These are phyloP conservation scores for Telmatochromis brachygnathus DNA, from an alignment of 2,113 vertebrate genomes.

Conservation along the genomic window DNA sequence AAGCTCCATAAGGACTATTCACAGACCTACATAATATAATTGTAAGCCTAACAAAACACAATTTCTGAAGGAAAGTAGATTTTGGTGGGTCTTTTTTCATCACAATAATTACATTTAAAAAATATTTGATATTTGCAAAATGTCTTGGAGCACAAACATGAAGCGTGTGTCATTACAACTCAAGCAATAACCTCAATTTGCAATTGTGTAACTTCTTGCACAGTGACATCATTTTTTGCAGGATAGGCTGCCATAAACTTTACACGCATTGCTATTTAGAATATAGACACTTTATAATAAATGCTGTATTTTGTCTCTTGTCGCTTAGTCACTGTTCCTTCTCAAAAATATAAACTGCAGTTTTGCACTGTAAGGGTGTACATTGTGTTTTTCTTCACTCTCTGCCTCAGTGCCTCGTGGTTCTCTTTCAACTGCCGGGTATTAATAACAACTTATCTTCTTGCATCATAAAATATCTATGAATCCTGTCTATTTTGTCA, in stretches of 20 bases:
- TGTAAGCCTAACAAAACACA: background rate
- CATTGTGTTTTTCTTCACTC: background rate
- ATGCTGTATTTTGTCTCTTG: background rate
- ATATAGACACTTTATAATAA: background rate
- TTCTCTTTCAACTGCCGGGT: slow-evolving; percentile 15
- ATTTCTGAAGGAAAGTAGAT: background rate
- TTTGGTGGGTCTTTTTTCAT: background rate
- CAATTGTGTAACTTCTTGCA: background rate
- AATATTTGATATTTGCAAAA: background rate
- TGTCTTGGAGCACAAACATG: background rate
- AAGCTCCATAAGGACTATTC: background rate
- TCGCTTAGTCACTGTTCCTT: background rate
- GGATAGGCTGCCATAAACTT: background rate
- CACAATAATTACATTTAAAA: background rate
- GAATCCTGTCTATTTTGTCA: slow-evolving; percentile 72
- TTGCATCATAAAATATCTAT: slow-evolving; percentile 65
- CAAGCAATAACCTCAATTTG: background rate
- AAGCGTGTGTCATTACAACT: background rate
- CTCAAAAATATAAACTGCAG: background rate
- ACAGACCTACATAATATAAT: background rate
- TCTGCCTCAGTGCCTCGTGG: background rate
- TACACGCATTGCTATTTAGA: background rate
- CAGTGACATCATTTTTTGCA: background rate
- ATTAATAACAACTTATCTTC: slow-evolving; percentile 57
- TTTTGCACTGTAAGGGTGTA: background rate